These are phyloP conservation scores for Tineola bisselliella DNA, from an alignment of 2,888 invertebrate genomes.

Conservation along the genomic window DNA sequence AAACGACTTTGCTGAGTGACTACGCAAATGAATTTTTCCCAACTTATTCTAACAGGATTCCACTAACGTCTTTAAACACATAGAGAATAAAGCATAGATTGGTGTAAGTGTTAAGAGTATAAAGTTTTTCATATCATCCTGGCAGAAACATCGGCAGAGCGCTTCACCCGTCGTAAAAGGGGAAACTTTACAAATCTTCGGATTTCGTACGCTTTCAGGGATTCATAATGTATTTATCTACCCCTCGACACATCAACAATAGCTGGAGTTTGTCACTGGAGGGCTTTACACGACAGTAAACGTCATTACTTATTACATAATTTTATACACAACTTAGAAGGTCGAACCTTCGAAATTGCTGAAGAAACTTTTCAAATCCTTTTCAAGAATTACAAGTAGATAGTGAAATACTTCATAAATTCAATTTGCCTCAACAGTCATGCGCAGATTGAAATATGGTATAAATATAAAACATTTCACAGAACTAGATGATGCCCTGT, in stretches of 20 bases:
- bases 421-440: neutral
- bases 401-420: neutral
- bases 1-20: constrained; percentile 46
- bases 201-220: constrained; percentile 63
- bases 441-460: no score
- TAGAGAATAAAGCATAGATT: neutral
- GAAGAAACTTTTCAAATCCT: neutral
- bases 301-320: constrained; percentile 35
- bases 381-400: neutral
- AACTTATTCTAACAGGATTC: neutral
- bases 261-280: constrained; percentile 45
- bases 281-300: constrained; percentile 43
- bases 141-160: constrained; percentile 54
- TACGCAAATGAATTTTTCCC: constrained; percentile 49
- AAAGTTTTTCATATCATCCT: constrained; percentile 60
- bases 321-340: neutral
- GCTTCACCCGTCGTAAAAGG: constrained; percentile 60
- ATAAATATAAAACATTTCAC: no score
- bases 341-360: neutral
- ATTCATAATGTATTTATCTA: constrained; percentile 64
- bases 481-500: neutral
- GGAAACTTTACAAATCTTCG: constrained; percentile 65
- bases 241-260: constrained; percentile 61
- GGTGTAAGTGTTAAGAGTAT: constrained; percentile 17
- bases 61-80: neutral